Conservation (phyloP, 2,797 vertebrate species). For the Phoeniculus purpureus region DNA sequence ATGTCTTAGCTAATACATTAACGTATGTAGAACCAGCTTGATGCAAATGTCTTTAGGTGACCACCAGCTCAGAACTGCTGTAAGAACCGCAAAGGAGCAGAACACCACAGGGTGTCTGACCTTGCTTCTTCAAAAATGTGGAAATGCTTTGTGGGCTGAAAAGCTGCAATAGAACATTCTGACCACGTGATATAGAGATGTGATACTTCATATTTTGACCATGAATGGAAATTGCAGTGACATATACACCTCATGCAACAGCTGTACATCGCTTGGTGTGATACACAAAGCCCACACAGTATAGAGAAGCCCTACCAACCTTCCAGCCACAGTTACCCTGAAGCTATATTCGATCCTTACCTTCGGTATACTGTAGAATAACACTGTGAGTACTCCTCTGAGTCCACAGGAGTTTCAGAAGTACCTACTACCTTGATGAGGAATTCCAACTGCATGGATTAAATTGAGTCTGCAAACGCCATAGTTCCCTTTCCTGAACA, state of each 20-base stretch:
- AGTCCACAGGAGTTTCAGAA: neutral
- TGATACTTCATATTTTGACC: neutral
- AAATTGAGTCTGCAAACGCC: neutral
- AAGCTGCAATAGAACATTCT: neutral
- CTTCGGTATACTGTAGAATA: neutral
- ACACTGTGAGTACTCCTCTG: neutral
- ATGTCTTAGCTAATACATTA: neutral
- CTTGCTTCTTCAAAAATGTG: neutral
- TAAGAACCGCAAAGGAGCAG: neutral
- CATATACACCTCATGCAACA: neutral
- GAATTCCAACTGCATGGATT: neutral
- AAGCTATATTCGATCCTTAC: neutral
- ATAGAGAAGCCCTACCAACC: neutral
- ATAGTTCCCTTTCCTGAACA: neutral
- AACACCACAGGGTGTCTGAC: fast-evolving
- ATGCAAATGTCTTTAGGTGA: neutral
- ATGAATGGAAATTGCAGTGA: neutral
- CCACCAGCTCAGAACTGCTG: neutral
- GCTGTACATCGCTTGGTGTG: neutral
- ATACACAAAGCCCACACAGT: neutral
- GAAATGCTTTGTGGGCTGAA: neutral
- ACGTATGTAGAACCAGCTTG: fast-evolving
- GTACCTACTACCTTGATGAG: neutral
- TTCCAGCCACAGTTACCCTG: neutral
- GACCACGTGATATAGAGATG: too few relatives aligned